phyloP scores from a whole-genome alignment of 2,113 vertebrate genomes.

The Eolophus roseicapilla region DNA sequence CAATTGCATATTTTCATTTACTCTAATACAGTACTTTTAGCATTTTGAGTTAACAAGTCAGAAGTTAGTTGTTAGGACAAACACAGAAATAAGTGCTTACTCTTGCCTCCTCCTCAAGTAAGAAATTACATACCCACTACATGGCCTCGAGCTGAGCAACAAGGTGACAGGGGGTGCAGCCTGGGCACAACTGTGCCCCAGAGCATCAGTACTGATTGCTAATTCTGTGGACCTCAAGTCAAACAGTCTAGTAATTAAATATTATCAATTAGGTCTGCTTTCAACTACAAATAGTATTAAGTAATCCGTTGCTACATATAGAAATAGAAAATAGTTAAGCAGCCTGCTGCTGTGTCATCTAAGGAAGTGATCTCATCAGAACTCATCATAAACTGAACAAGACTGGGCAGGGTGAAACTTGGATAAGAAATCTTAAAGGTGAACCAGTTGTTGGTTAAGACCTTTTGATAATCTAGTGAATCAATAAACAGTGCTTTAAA shows the following conservation, averaged over 20 bases:
- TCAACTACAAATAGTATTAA: neutral
- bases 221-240: neutral
- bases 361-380: neutral
- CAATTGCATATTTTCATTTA: neutral
- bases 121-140: neutral
- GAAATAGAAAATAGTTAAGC: neutral
- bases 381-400: neutral
- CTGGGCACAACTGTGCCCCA: neutral
- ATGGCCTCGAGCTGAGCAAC: neutral
- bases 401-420: neutral
- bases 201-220: neutral
- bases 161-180: neutral
- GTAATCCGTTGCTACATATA: neutral
- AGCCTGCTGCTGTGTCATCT: neutral
- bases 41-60: neutral
- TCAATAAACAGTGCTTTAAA: neutral
- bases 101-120: neutral
- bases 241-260: neutral
- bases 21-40: neutral
- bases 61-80: neutral
- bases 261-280: neutral
- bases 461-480: neutral
- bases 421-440: neutral
- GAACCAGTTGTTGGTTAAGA: neutral
- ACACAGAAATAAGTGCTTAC: neutral